Evolutionary conservation across 2,113 vertebrate species (phyloP), one percentile per base, ranked within the genome.

Genomic region (Sakesphorus luctuosus): DNA sequence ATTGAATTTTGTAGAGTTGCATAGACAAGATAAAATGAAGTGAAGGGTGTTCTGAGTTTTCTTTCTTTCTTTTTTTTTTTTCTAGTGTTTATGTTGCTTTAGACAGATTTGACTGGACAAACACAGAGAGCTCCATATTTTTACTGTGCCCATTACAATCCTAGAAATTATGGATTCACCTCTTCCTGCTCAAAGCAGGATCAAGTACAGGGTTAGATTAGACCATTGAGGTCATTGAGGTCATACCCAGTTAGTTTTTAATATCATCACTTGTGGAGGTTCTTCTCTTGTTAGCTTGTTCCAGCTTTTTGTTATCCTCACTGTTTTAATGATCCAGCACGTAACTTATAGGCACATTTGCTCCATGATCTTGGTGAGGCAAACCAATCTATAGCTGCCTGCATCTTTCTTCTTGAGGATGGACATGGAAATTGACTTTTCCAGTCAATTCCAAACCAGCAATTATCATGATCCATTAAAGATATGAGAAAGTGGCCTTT

Each of bases 311-410:
- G 43, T 55, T 73, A 43, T 38, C 19, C 23, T 78, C 20, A 28
- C 29, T 80, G 10, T 35, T 36, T 66, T 35, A 56, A 33, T 61
- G 23, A 52, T 52, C 17, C 19, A 58, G 10, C 4, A 29, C 2
- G 4, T 56, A 56, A 26, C 18, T 31, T 78, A 23, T 25, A 55
- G 26, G 26, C 10, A 69, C 44, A 55, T 74, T 52, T 88, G 4
- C 11, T 85, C 35, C 16, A 14, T 50, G 7, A 18, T 58, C 15
- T 33, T 40, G 8, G 6, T 55, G 21, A 68, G 31, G 9, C 40
- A 59, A 84, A 55, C 0, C 1, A 44, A 9, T 53, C 18, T 80
- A 0, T 63, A 55, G 6, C 7, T 72, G 9, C 4, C 7, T n/a
- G n/a, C 9, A 43, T 73, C 25, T 55, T 89, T 38, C 19, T 56